Evolutionary conservation across 2,797 vertebrate genomes (phyloP).

Genomic region (Hozukius guyotensis): DNA sequence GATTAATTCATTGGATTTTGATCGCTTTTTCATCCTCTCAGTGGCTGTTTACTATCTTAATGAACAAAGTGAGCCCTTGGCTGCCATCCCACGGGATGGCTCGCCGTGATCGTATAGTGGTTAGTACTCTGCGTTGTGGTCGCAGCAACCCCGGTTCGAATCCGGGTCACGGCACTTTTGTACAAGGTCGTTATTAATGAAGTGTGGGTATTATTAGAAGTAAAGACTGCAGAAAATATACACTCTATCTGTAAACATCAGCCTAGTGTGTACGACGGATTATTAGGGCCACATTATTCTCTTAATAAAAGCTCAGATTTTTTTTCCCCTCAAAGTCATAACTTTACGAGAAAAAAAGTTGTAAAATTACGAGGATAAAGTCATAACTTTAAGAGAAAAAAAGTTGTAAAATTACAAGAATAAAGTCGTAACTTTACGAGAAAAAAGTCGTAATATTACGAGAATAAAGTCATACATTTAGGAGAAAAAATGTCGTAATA

Average conservation of each 20-base stretch:
- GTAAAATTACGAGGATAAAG: too few relatives aligned
- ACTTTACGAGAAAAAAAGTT: too few relatives aligned
- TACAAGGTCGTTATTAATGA: neutral
- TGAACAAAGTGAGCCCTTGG: accelerated
- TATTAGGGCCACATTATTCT: too few relatives aligned
- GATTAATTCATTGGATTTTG: neutral
- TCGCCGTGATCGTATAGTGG: constrained; percentile 36
- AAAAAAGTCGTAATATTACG: too few relatives aligned
- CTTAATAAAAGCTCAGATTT: too few relatives aligned
- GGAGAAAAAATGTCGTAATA: too few relatives aligned
- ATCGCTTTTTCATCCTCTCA: neutral
- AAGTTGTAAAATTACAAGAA: too few relatives aligned
- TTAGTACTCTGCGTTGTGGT: constrained; percentile 39
- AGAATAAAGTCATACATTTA: too few relatives aligned
- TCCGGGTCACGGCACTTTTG: constrained; percentile 8
- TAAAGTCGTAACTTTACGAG: too few relatives aligned
- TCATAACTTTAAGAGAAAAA: too few relatives aligned
- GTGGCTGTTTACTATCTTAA: neutral
- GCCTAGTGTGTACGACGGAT: neutral
- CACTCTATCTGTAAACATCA: neutral
- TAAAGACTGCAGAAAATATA: neutral
- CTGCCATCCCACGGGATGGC: neutral
- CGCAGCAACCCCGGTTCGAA: constrained; percentile 27
- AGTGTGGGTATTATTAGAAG: neutral
- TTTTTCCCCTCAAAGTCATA: too few relatives aligned